Percentiles rank a stretch among this genome's conserved stretches.
Evolutionary conservation across 2,888 invertebrate species (phyloP).

Genomic region (Cerastoderma edule): DNA sequence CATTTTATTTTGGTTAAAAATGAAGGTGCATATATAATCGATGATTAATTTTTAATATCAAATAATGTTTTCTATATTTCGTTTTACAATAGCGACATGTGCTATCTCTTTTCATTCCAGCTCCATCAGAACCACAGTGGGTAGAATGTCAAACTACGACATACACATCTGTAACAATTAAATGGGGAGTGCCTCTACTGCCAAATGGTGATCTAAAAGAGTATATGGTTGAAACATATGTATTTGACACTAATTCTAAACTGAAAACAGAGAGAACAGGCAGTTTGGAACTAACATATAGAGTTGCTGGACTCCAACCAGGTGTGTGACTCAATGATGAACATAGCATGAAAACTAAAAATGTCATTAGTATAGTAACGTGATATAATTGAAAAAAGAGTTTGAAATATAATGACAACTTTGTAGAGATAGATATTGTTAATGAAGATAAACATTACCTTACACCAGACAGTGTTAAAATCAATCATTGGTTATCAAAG

Average conservation of each 20-base stretch:
- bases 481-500: no score
- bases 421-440: no score
- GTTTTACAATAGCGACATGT: no score
- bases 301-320: not conserved
- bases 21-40: no score
- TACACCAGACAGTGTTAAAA: no score
- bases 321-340: not conserved
- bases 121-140: constrained; percentile 2
- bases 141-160: constrained; percentile 1
- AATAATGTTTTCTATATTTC: no score
- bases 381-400: not conserved
- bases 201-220: constrained; percentile 3
- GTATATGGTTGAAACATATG: not conserved
- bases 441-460: no score
- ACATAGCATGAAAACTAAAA: not conserved
- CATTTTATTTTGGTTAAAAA: no score
- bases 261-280: not conserved
- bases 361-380: not conserved
- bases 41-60: not conserved
- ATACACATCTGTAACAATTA: not conserved
- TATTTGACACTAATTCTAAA: no score
- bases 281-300: not conserved
- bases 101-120: not conserved
- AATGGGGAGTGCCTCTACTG: not conserved
- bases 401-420: no score